Evolutionary conservation across 2,888 invertebrate genomes (phyloP).

Genomic region (Silvanus unidentatus): DNA sequence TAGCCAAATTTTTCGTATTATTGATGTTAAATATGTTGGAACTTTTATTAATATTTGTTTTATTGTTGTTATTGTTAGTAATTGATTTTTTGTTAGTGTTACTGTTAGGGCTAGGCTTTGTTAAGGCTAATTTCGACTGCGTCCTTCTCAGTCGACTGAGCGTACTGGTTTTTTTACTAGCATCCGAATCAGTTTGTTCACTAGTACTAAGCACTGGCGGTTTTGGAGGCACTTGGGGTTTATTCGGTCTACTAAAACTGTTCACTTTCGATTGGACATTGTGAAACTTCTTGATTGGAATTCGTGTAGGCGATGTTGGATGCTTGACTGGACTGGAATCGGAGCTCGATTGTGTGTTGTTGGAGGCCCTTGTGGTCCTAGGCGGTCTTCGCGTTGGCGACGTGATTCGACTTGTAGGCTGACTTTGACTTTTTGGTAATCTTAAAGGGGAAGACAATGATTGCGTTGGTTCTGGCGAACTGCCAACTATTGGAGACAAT

Average conservation of each 20-base stretch:
- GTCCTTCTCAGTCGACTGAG: background rate
- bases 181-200: slow-evolving; percentile 28
- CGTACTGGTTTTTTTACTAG: slow-evolving; percentile 14
- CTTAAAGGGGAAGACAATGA: slow-evolving; percentile 42
- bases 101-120: slow-evolving; percentile 7
- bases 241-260: slow-evolving; percentile 36
- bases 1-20: slow-evolving; percentile 13
- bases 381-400: slow-evolving; percentile 33
- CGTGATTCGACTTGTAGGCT: slow-evolving; percentile 33
- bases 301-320: slow-evolving; percentile 34
- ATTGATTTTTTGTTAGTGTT: slow-evolving; percentile 9
- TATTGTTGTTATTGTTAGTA: slow-evolving; percentile 10
- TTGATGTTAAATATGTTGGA: slow-evolving; percentile 10
- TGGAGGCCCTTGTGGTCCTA: slow-evolving; percentile 17
- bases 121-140: background rate
- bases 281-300: slow-evolving; percentile 35
- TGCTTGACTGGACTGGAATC: slow-evolving; percentile 37
- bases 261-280: slow-evolving; percentile 44
- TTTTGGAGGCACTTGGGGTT: slow-evolving; percentile 45
- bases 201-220: slow-evolving; percentile 32
- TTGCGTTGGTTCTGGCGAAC: slow-evolving; percentile 43
- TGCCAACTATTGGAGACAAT: slow-evolving; percentile 41
- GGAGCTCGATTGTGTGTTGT: slow-evolving; percentile 29
- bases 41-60: slow-evolving; percentile 13
- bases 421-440: slow-evolving; percentile 36